Conservation (phyloP, 2,888 invertebrate genomes). For the Sarcophaga subvicina region DNA sequence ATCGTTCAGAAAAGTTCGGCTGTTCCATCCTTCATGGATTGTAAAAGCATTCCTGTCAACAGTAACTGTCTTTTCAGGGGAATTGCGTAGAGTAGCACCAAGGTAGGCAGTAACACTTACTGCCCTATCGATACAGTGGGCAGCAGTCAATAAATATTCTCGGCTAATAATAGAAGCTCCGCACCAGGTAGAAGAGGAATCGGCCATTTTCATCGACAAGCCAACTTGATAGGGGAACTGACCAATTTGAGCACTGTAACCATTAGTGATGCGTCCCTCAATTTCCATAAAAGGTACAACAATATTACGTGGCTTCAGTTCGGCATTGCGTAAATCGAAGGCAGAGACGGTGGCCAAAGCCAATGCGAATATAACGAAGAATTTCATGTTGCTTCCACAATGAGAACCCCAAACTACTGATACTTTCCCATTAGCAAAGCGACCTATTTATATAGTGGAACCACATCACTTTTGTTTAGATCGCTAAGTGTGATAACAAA, state of each 20-base stretch:
- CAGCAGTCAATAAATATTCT: constrained; percentile 75
- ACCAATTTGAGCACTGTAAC: constrained; percentile 70
- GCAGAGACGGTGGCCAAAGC: too few species aligned
- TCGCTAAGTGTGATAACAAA: too few species aligned
- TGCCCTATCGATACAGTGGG: constrained; percentile 77
- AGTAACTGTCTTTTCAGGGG: constrained; percentile 48
- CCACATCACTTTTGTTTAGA: too few species aligned
- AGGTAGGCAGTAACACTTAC: constrained; percentile 72
- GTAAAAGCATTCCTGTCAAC: constrained; percentile 73
- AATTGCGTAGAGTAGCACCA: constrained; percentile 75
- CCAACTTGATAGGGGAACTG: constrained; percentile 77
- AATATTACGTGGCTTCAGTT: too few species aligned
- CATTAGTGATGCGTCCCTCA: constrained; percentile 69
- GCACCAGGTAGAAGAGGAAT: constrained; percentile 69
- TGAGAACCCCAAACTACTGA: too few species aligned
- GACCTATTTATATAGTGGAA: too few species aligned
- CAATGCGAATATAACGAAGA: too few species aligned
- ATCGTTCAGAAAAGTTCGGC: constrained; percentile 73
- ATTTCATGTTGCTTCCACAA: too few species aligned
- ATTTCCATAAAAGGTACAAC: too few species aligned
- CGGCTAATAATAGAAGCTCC: constrained; percentile 76
- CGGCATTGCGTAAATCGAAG: too few species aligned
- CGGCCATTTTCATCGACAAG: not conserved
- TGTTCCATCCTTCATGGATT: constrained; percentile 79
- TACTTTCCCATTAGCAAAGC: too few species aligned